Base-by-base conservation (phyloP, 2,113 vertebrate genomes). In the Aphyosemion australe region DNA sequence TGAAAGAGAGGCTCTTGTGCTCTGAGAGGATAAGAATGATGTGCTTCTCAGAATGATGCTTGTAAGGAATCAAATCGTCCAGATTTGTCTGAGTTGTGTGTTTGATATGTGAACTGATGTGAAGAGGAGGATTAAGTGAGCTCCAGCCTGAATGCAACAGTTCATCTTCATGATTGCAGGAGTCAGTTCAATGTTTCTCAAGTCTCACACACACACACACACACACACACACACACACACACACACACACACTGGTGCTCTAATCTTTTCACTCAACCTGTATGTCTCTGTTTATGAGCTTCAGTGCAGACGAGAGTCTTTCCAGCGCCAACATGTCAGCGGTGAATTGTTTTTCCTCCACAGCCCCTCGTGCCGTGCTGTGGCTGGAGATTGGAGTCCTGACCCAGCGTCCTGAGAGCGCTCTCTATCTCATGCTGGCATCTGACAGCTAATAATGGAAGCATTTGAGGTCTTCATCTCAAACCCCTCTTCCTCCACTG, bases 361-460 rank as follows among this genome's bases (percentile, higher is more conserved):
- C 54, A 45, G 65, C 63, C 34, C 49, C 52, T 61, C 61, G 53
- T 60, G 21, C 58, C 71, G 21, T n/a, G 65, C 65, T 26, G 50
- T 63, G 70, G 51, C 70, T 73, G 72, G 62, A 79, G 88, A 91
- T 89, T 90, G 83, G 84, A 90, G 90, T 90, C 88, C 70, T 89
- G 88, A 90, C 88, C 88, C 84, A 65, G 55, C 39, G 68, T 84
- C 81, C 65, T 57, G 52, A 65, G 61, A 74, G 71, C 19, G 16
- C 26, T 63, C 82, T 80, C 77, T 84, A 87, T 88, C 88, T 85
- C 68, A 59, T 13, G 52, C 71, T 60, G 78, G 69, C 74, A 87
- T 88, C 87, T 83, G 84, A 80, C 80, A 87, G 83, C 66, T 70
- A 69, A 65, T 88, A 88, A 89, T 89, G 87, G 85, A 88, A 84